Evolutionary conservation across 2,797 vertebrate genomes (phyloP).

Genomic region (Uromys caudimaculatus): DNA sequence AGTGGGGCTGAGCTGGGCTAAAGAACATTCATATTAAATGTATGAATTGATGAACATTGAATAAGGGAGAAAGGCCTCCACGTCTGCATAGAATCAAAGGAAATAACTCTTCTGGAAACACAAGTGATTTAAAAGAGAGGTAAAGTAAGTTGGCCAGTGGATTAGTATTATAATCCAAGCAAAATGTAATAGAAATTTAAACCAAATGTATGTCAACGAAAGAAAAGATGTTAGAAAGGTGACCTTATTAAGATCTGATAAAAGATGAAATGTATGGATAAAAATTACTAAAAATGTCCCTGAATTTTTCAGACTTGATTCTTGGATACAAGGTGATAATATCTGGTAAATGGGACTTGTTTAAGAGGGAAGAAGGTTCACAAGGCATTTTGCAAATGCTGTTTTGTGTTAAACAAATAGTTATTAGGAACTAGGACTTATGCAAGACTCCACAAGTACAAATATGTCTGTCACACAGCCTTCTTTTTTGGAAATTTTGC

Average conservation of each 20-base stretch:
- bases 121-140: not conserved
- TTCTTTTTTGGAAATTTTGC: not conserved
- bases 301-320: not conserved
- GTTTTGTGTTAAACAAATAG: not conserved
- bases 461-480: accelerated
- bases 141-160: not conserved
- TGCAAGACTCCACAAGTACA: no score
- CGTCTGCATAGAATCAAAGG: not conserved
- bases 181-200: not conserved
- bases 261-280: not conserved
- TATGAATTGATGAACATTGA: not conserved
- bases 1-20: not conserved
- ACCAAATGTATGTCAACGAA: not conserved
- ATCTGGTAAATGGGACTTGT: not conserved
- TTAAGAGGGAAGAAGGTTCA: not conserved
- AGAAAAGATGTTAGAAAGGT: not conserved
- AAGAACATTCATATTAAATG: constrained; percentile 6
- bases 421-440: not conserved
- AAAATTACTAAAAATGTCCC: not conserved
- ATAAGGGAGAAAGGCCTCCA: not conserved
- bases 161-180: not conserved
- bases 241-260: not conserved
- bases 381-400: not conserved
- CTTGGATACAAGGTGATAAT: not conserved
- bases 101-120: not conserved